These are phyloP conservation scores for Clupea harengus DNA, from an alignment of 2,113 vertebrate species.

Conservation along the genomic window DNA sequence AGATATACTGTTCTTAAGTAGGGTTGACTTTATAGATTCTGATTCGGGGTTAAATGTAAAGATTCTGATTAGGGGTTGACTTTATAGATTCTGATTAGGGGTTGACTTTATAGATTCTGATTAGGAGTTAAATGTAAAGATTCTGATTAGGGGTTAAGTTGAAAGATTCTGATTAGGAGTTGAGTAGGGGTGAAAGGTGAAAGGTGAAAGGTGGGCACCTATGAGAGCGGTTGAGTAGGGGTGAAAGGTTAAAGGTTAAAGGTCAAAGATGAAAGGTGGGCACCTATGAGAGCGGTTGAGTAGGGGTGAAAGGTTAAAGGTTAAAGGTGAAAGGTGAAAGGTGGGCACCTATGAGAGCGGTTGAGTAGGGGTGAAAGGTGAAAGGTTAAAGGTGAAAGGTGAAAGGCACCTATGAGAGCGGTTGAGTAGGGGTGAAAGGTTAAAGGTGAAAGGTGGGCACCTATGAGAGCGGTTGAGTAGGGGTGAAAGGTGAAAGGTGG, in stretches of 20 bases:
- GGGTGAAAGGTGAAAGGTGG: neutral
- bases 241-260: neutral
- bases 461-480: constrained; percentile 76
- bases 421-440: constrained; percentile 53
- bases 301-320: neutral
- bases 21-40: too few relatives aligned
- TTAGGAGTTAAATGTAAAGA: too few relatives aligned
- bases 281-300: too few relatives aligned
- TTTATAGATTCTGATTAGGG: too few relatives aligned
- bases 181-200: neutral
- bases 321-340: neutral
- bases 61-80: too few relatives aligned
- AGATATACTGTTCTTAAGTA: too few relatives aligned
- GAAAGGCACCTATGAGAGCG: neutral
- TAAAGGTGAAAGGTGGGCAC: constrained; percentile 36
- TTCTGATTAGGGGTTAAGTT: too few relatives aligned
- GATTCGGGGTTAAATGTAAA: too few relatives aligned
- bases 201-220: neutral
- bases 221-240: neutral
- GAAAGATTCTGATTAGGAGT: too few relatives aligned
- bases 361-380: neutral
- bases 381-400: neutral
- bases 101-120: too few relatives aligned
- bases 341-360: neutral
- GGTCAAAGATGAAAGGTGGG: neutral